Conservation (phyloP, 2,797 vertebrate genomes). For the Gila robusta region DNA sequence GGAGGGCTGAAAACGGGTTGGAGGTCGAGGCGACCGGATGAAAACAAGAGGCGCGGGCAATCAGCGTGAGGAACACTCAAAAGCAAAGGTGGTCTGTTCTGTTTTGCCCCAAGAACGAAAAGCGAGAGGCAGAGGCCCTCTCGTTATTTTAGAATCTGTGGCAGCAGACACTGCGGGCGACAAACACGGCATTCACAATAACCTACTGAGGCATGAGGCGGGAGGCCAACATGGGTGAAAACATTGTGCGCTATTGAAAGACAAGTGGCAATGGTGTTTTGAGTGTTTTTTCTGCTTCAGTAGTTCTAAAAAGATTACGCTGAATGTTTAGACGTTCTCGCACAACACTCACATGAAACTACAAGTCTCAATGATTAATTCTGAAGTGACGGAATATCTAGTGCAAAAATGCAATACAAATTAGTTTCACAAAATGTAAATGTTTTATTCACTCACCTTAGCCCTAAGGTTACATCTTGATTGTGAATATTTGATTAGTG, state of each 20-base stretch:
- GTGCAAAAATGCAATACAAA: background rate
- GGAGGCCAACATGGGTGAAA: constrained; percentile 31
- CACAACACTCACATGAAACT: constrained; percentile 2
- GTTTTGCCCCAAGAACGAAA: constrained; percentile 56
- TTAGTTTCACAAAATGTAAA: constrained; percentile 46
- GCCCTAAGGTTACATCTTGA: constrained; percentile 64
- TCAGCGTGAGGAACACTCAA: constrained; percentile 49
- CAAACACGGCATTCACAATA: constrained; percentile 47
- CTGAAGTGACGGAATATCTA: background rate
- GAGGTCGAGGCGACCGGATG: constrained; percentile 69
- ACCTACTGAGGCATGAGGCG: constrained; percentile 28
- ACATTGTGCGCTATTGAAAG: constrained; percentile 49
- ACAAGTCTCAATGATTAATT: background rate
- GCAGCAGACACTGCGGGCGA: constrained; percentile 56
- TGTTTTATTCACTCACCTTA: constrained; percentile 45
- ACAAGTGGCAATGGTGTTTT: constrained; percentile 53
- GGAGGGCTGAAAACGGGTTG: constrained; percentile 70
- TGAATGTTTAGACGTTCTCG: constrained; percentile 36
- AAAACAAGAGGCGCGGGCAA: constrained; percentile 62
- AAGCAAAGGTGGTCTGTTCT: constrained; percentile 66
- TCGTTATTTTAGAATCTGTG: constrained; percentile 63
- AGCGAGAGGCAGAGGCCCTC: constrained; percentile 50
- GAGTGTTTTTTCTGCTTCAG: constrained; percentile 57
- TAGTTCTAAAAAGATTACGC: constrained; percentile 50
- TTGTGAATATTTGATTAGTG: constrained; percentile 70